Evolutionary conservation across 2,888 invertebrate species (phyloP), one percentile per base, ranked within the genome.

Genomic region (Trachelus stipa): DNA sequence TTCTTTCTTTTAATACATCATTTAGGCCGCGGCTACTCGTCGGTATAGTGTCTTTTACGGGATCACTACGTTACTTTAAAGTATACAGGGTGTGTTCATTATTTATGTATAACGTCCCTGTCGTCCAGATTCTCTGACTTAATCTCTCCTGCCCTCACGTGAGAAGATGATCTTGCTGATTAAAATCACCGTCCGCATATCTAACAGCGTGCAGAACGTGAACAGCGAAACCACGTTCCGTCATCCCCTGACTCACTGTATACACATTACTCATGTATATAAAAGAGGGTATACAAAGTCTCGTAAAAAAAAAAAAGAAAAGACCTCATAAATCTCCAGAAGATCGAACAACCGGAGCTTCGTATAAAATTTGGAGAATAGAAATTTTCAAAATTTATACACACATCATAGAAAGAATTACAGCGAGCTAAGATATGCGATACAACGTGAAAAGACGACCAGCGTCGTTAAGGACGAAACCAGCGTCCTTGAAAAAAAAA

Each of bases 21-120:
- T 89, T 78, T 89, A 88, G 88, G 88, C 88, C 88, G 88, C 85
- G 84, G 85, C 88, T 87, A 88, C 88, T 88, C 84, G 82, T 84
- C 80, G 78, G 77, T 80, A 84, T 81, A 81, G 79, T 81, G 75
- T 80, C 68, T 80, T 79, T 76, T 78, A 56, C 9, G 40, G 40
- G 76, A 79, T 75, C 76, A 77, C 56, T 71, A 74, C 40, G 71
- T 73, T 23, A 73, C 31, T 37, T 68, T 23, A 56, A 9, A 23
- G 6, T 56, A 56, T 56, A 56, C 40, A 40, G 40, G 40, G 15
- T 40, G 40, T 40, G 4, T 23, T 15, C 3, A 68, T 69, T 56
- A 74, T 34, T 69, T 40, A 31, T 73, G 75, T 34, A 40, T 77
- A 77, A 77, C 77, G 78, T n/a, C 31, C 30, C 74, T 3, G 31